Evolutionary conservation across 1,140 invertebrate species (phyloP), one percentile per base, ranked within the genome.

Genomic region (Lepidurus couesii): DNA sequence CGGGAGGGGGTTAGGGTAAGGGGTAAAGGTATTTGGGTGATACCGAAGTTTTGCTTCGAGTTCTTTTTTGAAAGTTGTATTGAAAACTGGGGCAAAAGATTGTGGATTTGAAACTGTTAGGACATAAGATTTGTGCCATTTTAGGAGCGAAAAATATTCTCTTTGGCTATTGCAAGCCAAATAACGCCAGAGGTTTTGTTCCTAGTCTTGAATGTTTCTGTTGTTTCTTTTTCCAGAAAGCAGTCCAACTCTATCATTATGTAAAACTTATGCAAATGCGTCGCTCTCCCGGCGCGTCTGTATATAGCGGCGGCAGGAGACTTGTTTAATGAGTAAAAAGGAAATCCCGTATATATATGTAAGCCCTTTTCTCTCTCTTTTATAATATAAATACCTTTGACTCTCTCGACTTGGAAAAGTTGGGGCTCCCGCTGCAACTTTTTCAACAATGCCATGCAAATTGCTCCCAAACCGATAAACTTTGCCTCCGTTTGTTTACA

Each of bases 261-360:
- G 53, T 65, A 65, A 65, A 65, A 65, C 53, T 65, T 65, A 65
- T 65, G 53, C 53, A 65, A 65, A 65, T 65, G 53, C 53, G 53
- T 65, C 53, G 53, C 53, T 65, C 16, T 65, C 53, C 53, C 13
- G 21, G 53, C 21, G 21, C 53, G 53, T 65, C 53, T 65, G 53
- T 65, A 65, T 34, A 34, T 65, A 65, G 21, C 53, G 53, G 9
- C 53, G 53, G 53, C 53, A 65, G 21, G 53, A 65, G 53, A 65
- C 53, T 65, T 65, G 21, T 65, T 65, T 65, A 65, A 65, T 65
- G 53, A 65, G 53, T 65, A 65, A 65, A 65, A 65, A 65, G 53
- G 53, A 65, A 65, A n/a, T 21, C 53, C 53, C 21, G 53, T 65
- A 16, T 21, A 65, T 65, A 65, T 65, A 65, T 21, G 53, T 21